phyloP scores from a whole-genome alignment of 2,888 invertebrate species.

The Morpho helenor region DNA sequence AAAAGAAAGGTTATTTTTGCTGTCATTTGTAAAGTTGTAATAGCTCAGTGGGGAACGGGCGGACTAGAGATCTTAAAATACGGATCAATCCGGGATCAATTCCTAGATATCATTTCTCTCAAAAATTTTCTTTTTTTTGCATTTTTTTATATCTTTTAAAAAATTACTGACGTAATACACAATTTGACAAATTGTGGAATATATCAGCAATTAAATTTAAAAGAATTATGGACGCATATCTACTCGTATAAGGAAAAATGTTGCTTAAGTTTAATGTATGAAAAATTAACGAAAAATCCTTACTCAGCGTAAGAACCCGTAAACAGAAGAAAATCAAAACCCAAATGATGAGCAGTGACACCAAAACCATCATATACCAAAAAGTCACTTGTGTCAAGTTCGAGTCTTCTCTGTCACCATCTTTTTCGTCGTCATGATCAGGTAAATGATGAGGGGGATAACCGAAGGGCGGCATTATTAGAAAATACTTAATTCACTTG shows the following conservation, averaged over 20 bases:
- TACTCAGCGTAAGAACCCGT: slow-evolving; percentile 54
- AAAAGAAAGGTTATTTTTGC: too few relatives aligned
- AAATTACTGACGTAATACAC: too few relatives aligned
- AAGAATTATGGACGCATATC: background rate
- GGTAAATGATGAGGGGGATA: slow-evolving; percentile 43
- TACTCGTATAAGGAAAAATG: background rate
- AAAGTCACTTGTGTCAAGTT: slow-evolving; percentile 50
- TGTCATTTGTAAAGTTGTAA: too few relatives aligned
- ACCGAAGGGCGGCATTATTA: slow-evolving; percentile 56
- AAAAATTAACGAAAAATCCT: slow-evolving; percentile 13
- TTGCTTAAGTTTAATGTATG: background rate
- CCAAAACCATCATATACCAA: slow-evolving; percentile 58
- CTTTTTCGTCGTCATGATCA: slow-evolving; percentile 26
- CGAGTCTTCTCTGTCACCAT: slow-evolving; percentile 27
- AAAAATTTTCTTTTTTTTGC: too few relatives aligned
- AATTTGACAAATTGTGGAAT: too few relatives aligned
- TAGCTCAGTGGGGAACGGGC: too few relatives aligned
- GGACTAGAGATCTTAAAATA: too few relatives aligned
- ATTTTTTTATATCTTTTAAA: too few relatives aligned
- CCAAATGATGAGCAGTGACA: slow-evolving; percentile 57
- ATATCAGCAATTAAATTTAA: too few relatives aligned
- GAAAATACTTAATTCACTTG: slow-evolving; percentile 11
- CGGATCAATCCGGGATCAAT: too few relatives aligned
- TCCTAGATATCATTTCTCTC: too few relatives aligned
- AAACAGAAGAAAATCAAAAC: slow-evolving; percentile 57